phyloP scores from a whole-genome alignment of 2,797 vertebrate species.

The Psittacula echo region DNA sequence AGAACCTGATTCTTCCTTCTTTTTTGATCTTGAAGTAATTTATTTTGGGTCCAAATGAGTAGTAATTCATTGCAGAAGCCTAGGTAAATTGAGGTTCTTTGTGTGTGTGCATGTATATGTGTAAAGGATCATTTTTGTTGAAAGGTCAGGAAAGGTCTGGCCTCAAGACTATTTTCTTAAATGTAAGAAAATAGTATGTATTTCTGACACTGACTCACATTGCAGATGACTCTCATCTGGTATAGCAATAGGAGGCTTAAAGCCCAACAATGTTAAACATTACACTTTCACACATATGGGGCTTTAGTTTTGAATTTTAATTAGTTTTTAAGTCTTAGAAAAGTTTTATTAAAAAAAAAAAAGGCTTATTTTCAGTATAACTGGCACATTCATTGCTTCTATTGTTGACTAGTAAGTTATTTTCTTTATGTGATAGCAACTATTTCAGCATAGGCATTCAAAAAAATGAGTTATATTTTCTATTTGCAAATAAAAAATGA shows the following conservation, averaged over 20 bases:
- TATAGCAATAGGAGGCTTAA: not conserved
- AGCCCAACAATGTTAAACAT: not conserved
- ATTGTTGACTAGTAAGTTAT: not conserved
- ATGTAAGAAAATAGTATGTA: not conserved
- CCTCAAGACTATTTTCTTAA: not conserved
- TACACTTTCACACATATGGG: not conserved
- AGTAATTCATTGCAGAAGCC: not conserved
- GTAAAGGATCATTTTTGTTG: not conserved
- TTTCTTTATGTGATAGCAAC: not conserved
- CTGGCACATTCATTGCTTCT: not conserved
- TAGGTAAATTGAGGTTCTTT: not conserved
- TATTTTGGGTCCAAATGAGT: not conserved
- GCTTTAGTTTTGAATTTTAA: not conserved
- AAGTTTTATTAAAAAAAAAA: not conserved
- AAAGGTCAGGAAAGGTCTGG: not conserved
- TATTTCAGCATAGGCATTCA: not conserved
- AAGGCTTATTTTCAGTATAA: not conserved
- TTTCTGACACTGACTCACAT: not conserved
- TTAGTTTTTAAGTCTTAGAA: not conserved
- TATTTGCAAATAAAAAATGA: not conserved
- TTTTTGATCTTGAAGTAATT: not conserved
- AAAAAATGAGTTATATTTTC: not conserved
- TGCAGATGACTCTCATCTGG: not conserved
- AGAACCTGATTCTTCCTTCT: not conserved
- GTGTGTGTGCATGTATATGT: not conserved